Evolutionary conservation across 2,797 vertebrate species (phyloP), one percentile per base, ranked within the genome.

Genomic region (Chlorospingus semifuscus): DNA sequence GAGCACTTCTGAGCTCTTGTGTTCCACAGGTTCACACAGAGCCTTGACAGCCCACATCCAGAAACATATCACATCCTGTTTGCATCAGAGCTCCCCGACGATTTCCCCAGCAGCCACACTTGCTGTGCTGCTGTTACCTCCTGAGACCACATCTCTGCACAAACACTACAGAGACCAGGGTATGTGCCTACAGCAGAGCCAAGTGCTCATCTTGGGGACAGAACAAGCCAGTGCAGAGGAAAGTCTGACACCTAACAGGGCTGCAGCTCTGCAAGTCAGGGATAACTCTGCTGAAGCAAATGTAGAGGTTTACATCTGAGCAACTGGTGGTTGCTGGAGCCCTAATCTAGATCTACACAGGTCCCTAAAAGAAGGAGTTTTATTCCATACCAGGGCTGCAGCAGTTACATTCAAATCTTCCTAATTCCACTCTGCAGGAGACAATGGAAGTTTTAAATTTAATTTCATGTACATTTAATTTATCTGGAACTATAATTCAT

Each of bases 61-160:
- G 90, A 94, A 66, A 66, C 52, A 13, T n/a, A 77, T 64, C 53
- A 66, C 80, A 83, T 96, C 92, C 91, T 95, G 65, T 85, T 93
- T 81, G 66, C 83, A 90, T 72, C 66, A 91, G 16, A 94, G 41
- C 78, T 95, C 82, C 94, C 50, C 92, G 86, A 7, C 12, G 2
- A 85, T 80, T 85, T 94, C 87, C 83, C 59, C 83, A 88, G 83
- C 76, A 78, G 24, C 84, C 46, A 23, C 22, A 30, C 17, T 80
- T 27, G 26, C 10, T 71, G 68, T 89, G 13, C 12, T 27, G 76
- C 70, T 82, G 69, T 69, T 68, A 44, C 52, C 39, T 72, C 83
- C 61, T 3, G 61, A 44, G 57, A 93, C 57, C 19, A 20, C 59
- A 34, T 21, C 57, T 68, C 57, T 57, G 8, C 53, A 75, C 30